Conservation (phyloP, 2,113 vertebrate genomes). For the Austrofundulus limnaeus region DNA sequence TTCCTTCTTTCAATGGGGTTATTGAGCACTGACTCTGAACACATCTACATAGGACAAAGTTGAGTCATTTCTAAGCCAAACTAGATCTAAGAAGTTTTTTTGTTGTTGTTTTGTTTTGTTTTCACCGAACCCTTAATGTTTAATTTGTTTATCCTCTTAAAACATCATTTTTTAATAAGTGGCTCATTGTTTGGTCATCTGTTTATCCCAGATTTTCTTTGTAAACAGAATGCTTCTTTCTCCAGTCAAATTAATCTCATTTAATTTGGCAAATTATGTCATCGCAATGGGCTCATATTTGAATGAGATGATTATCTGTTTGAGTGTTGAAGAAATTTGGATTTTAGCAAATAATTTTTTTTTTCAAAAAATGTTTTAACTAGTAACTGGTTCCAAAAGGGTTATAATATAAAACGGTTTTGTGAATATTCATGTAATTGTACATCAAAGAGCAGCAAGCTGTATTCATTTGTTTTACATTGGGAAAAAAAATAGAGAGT, state of each 20-base stretch:
- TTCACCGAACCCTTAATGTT: constrained; percentile 45
- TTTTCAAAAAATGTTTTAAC: not conserved
- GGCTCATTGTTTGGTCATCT: constrained; percentile 41
- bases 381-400: constrained; percentile 1
- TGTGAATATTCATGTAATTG: constrained; percentile 29
- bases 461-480: constrained; percentile 47
- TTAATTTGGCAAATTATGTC: constrained; percentile 39
- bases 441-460: constrained; percentile 37
- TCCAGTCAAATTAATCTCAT: constrained; percentile 44
- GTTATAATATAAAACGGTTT: constrained; percentile 21
- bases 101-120: not conserved
- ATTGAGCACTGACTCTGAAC: constrained; percentile 22
- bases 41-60: constrained; percentile 13
- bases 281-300: not conserved
- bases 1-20: too few relatives aligned
- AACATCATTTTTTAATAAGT: constrained; percentile 28
- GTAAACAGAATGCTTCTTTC: constrained; percentile 24
- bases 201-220: constrained; percentile 17
- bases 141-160: constrained; percentile 51
- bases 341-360: constrained; percentile 11
- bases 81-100: constrained; percentile 44
- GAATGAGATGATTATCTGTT: constrained; percentile 1
- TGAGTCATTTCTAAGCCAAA: constrained; percentile 20
- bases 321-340: not conserved
- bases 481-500: constrained; percentile 41